Conservation (phyloP, 1,140 invertebrate genomes). For the Ostrea denselamellosa region DNA sequence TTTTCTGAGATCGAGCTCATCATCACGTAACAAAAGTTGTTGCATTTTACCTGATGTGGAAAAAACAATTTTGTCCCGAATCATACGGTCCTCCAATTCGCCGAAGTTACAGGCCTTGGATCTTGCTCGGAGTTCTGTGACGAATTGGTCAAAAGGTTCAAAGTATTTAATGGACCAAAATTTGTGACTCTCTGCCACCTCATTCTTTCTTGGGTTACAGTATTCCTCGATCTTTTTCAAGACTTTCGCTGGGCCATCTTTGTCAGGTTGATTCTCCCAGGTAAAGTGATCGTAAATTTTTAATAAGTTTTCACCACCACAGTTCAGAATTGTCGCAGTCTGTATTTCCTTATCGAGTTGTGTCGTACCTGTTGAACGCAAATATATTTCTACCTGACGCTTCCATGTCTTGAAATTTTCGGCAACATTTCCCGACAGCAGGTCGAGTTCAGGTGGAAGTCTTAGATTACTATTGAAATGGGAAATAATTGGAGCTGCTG, state of each 20-base stretch:
- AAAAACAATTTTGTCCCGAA: conserved; percentile 37
- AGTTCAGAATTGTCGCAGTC: conserved; percentile 34
- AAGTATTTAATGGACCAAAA: conserved; percentile 47
- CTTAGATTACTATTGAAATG: too few relatives aligned
- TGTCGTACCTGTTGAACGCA: background rate
- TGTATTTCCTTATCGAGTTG: background rate
- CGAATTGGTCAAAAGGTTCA: too few relatives aligned
- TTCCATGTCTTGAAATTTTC: conserved; percentile 50
- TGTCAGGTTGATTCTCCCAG: conserved; percentile 35
- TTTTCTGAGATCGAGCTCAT: too few relatives aligned
- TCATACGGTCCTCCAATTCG: conserved; percentile 5
- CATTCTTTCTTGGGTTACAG: conserved; percentile 46
- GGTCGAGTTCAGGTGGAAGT: conserved; percentile 40
- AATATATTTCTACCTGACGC: conserved; percentile 45
- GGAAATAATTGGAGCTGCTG: too few relatives aligned
- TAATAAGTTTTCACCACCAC: too few relatives aligned
- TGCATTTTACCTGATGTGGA: too few relatives aligned
- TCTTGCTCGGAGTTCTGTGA: conserved; percentile 46
- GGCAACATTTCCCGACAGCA: conserved; percentile 40
- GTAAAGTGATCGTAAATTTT: conserved; percentile 41
- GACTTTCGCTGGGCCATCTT: conserved; percentile 39
- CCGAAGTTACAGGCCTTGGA: conserved; percentile 45
- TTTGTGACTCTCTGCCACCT: conserved; percentile 48
- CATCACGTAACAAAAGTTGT: too few relatives aligned
- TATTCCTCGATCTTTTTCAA: conserved; percentile 45